These are phyloP conservation scores for Gnathonemus echidnorhynchus DNA, from an alignment of 2,113 vertebrate genomes.

Conservation along the genomic window DNA sequence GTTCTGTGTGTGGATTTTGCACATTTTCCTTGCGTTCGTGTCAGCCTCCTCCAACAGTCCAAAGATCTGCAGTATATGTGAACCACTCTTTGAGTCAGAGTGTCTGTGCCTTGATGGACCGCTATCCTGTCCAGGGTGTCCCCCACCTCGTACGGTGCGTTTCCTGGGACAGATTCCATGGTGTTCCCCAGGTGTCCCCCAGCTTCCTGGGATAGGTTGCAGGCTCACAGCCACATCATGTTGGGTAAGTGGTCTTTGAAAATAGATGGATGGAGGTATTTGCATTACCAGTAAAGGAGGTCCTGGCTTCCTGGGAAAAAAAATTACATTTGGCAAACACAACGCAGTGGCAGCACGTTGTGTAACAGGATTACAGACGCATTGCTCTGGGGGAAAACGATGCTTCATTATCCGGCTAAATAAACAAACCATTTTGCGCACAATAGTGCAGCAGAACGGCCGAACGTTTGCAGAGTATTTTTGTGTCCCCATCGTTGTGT, in stretches of 20 bases:
- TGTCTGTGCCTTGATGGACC: background rate
- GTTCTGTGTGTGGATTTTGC: background rate
- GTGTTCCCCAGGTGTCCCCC: background rate
- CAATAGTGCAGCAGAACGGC: background rate
- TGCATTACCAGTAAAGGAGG: background rate
- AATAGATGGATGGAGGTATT: background rate
- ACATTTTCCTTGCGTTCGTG: background rate
- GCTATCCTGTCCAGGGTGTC: background rate
- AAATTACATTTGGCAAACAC: background rate
- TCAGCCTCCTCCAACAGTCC: background rate
- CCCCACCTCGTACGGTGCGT: background rate
- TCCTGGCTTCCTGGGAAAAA: background rate
- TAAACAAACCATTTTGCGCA: background rate
- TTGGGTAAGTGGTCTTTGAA: background rate
- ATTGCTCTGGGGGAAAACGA: background rate
- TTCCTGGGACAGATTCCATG: background rate
- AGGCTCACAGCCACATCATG: background rate
- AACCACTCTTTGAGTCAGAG: background rate
- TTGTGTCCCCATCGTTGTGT: background rate
- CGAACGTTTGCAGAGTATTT: background rate
- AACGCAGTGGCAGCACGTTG: background rate
- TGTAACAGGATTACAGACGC: background rate
- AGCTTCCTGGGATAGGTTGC: background rate
- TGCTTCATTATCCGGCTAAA: background rate
- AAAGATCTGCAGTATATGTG: background rate